Conservation (phyloP, 2,888 invertebrate genomes). For the Cantharis lateralis region DNA sequence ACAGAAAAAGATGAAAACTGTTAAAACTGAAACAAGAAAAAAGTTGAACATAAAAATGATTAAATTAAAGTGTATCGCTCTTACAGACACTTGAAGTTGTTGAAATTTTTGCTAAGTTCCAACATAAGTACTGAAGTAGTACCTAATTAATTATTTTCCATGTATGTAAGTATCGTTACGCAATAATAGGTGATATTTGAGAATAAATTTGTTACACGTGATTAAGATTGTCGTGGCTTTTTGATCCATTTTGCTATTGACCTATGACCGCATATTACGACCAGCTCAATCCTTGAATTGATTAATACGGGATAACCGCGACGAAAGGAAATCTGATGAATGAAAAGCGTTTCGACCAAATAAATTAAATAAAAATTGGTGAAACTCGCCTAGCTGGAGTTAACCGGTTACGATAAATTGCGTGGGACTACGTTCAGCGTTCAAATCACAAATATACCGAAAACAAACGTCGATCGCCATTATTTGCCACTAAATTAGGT, state of each 20-base stretch:
- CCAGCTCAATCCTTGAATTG: neutral
- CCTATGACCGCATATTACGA: neutral
- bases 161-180: neutral
- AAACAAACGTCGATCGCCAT: neutral
- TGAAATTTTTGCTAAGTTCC: neutral
- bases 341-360: neutral
- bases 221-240: neutral
- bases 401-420: neutral
- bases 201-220: neutral
- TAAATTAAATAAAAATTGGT: neutral
- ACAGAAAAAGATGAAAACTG: neutral
- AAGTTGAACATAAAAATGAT: neutral
- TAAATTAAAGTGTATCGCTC: neutral
- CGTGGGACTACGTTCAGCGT: neutral
- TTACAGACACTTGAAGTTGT: neutral
- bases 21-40: neutral
- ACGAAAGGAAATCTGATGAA: neutral
- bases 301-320: neutral
- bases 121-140: neutral
- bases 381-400: neutral
- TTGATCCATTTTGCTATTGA: conserved; percentile 1
- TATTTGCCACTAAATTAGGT: neutral
- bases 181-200: neutral
- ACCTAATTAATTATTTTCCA: neutral
- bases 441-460: neutral